Evolutionary conservation across 1,140 invertebrate species (phyloP).

Genomic region (Anoplolepis gracilipes): DNA sequence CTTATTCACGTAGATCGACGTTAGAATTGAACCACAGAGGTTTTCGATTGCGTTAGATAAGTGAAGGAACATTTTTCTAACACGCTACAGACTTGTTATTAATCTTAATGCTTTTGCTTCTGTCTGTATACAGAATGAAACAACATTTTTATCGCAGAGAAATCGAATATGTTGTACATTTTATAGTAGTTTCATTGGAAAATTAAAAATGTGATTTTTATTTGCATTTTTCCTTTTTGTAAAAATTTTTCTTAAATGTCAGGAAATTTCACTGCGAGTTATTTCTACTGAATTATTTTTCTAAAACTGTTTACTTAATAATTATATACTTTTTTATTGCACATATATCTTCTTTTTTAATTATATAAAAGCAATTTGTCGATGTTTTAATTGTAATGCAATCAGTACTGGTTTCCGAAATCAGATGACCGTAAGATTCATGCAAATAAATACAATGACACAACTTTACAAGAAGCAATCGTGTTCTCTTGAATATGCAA

Average conservation of each 20-base stretch:
- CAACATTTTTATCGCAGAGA: neutral
- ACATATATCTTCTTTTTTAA: constrained; percentile 28
- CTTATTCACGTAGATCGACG: neutral
- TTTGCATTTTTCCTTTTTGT: neutral
- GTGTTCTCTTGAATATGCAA: neutral
- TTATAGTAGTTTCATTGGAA: no score
- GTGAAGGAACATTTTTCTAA: neutral
- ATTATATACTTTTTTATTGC: neutral
- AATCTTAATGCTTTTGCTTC: neutral
- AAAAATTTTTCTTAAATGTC: neutral
- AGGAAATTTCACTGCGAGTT: neutral
- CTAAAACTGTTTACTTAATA: constrained; percentile 10
- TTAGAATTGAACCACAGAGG: neutral
- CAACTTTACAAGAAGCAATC: neutral
- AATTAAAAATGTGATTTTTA: neutral
- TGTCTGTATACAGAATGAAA: neutral
- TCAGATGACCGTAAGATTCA: constrained; percentile 27
- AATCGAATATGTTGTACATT: no score
- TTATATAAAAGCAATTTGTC: constrained; percentile 1
- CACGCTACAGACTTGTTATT: neutral
- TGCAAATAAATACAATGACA: constrained; percentile 13
- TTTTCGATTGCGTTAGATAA: neutral
- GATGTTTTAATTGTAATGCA: neutral
- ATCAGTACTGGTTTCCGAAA: neutral
- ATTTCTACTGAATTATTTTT: neutral